phyloP scores from a whole-genome alignment of 2,797 vertebrate species.

The Bryconaethiops microstoma region DNA sequence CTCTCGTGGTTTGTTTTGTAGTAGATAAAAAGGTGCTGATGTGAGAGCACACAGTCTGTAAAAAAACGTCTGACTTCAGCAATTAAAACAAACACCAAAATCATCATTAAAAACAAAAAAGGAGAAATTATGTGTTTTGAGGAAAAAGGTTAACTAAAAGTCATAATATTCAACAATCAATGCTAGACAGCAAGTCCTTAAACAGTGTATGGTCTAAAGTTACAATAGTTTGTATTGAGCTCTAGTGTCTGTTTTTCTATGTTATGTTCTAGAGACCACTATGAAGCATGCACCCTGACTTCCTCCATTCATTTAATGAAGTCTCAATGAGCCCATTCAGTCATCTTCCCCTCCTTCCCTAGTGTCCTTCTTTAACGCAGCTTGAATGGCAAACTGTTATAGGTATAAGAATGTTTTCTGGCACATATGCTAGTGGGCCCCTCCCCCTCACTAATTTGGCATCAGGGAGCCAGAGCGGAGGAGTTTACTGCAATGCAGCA shows the following conservation, averaged over 20 bases:
- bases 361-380: background rate
- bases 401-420: background rate
- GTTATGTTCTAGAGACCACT: background rate
- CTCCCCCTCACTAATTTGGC: background rate
- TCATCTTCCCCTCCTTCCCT: background rate
- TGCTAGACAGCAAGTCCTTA: no score
- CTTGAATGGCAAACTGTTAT: background rate
- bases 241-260: background rate
- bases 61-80: no score
- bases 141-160: background rate
- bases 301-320: background rate
- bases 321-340: background rate
- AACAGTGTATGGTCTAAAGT: background rate
- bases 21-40: no score
- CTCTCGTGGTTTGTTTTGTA: no score
- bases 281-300: background rate
- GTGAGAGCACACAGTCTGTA: no score
- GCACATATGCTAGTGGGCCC: background rate
- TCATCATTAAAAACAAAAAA: background rate
- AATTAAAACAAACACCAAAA: no score
- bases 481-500: constrained; percentile 74
- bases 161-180: background rate
- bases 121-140: background rate
- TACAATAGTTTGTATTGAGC: background rate
- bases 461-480: constrained; percentile 2